A percentile compares a stretch with the other conserved stretches of the same genome.
These are phyloP conservation scores for Percopsis omiscomaycus DNA, from an alignment of 2,797 vertebrate species.

Conservation along the genomic window DNA sequence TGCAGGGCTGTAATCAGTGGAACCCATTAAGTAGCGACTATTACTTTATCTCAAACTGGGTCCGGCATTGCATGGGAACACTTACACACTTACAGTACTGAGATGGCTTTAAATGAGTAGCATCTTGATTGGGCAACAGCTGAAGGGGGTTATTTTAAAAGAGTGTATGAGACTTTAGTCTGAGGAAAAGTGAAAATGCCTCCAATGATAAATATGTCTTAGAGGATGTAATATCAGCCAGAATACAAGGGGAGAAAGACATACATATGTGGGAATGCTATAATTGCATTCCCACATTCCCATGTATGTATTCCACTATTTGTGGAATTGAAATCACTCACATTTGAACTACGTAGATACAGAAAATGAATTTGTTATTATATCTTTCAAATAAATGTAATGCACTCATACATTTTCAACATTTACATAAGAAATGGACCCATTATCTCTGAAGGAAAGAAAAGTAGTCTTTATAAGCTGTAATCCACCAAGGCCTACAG, in stretches of 20 bases:
- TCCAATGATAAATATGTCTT: slow-evolving; percentile 12
- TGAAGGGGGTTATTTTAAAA: slow-evolving; percentile 26
- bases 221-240: slow-evolving; percentile 21
- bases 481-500: no score
- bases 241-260: slow-evolving; percentile 18
- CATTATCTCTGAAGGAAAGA: slow-evolving; percentile 23
- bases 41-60: slow-evolving; percentile 20
- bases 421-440: slow-evolving; percentile 35
- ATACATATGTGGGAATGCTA: slow-evolving; percentile 21
- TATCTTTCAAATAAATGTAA: slow-evolving; percentile 38
- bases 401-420: slow-evolving; percentile 27
- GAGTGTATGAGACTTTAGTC: slow-evolving; percentile 12
- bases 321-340: slow-evolving; percentile 38
- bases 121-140: slow-evolving; percentile 21
- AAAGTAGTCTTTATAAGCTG: slow-evolving; percentile 25
- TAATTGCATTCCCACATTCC: slow-evolving; percentile 37
- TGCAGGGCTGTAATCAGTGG: slow-evolving; percentile 46
- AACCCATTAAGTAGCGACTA: slow-evolving; percentile 27
- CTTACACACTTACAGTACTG: slow-evolving; percentile 1
- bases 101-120: slow-evolving; percentile 35
- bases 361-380: slow-evolving; percentile 31
- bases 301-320: slow-evolving; percentile 29
- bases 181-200: slow-evolving; percentile 21
- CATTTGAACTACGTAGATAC: slow-evolving; percentile 28
- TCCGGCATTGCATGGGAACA: slow-evolving; percentile 26